Percentiles rank a stretch among this genome's conserved stretches.
phyloP scores from a whole-genome alignment of 2,113 vertebrate species.

The Scytalopus superciliaris region DNA sequence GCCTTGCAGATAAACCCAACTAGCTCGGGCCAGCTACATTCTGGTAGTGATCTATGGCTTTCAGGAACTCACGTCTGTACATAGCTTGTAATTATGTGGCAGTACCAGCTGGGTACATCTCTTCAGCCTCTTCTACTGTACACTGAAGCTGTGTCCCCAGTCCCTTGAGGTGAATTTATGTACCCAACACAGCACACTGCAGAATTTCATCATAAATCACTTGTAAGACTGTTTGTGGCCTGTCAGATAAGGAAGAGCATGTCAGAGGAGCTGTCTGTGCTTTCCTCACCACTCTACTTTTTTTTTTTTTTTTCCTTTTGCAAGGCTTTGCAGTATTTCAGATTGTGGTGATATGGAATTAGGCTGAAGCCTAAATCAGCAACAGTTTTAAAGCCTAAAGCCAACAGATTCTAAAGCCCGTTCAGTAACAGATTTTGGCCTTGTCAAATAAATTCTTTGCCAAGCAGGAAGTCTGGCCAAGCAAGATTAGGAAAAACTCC shows the following conservation, averaged over 20 bases:
- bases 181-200: background rate
- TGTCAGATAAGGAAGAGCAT: background rate
- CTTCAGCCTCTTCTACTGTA: background rate
- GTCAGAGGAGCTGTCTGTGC: background rate
- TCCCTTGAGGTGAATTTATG: background rate
- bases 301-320: background rate
- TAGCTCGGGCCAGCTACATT: background rate
- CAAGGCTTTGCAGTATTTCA: background rate
- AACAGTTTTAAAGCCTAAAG: background rate
- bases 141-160: background rate
- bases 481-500: background rate
- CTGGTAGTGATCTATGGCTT: background rate
- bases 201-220: background rate
- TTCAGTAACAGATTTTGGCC: background rate
- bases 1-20: background rate
- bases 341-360: background rate
- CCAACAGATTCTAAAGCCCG: background rate
- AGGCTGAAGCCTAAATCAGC: background rate
- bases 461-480: background rate
- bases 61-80: background rate
- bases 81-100: background rate
- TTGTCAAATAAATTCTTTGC: background rate
- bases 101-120: background rate
- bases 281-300: background rate
- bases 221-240: background rate